Evolutionary conservation across 2,888 invertebrate species (phyloP).

Genomic region (Trichopoda pennipes): DNA sequence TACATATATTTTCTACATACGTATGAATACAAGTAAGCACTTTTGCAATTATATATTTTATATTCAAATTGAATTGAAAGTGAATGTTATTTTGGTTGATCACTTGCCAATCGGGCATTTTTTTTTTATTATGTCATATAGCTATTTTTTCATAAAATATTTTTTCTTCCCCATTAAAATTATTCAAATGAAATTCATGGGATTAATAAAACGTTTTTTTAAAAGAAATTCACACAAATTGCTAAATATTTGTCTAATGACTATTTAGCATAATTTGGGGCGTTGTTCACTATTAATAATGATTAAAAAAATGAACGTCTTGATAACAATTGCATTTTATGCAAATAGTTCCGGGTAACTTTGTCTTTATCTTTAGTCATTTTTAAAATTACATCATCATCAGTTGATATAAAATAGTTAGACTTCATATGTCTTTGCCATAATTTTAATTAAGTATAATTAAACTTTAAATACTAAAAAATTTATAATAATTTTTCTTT

Average conservation of each 20-base stretch:
- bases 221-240: conserved; percentile 23
- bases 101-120: conserved; percentile 41
- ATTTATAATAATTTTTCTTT: too few species aligned
- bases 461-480: too few species aligned
- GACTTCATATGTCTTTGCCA: background rate
- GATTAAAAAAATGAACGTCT: conserved; percentile 30
- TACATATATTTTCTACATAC: too few species aligned
- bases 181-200: conserved; percentile 48
- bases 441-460: background rate
- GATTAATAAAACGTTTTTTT: conserved; percentile 22
- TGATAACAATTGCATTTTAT: conserved; percentile 40
- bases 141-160: conserved; percentile 1
- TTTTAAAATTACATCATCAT: conserved; percentile 32
- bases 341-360: conserved; percentile 36
- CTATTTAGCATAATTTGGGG: conserved; percentile 23
- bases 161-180: conserved; percentile 7
- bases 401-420: background rate
- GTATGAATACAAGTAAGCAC: background rate
- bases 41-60: conserved; percentile 22
- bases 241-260: conserved; percentile 41
- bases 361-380: conserved; percentile 1
- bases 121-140: background rate
- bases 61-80: conserved; percentile 59
- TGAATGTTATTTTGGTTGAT: conserved; percentile 54
- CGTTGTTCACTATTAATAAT: conserved; percentile 43